A percentile compares a stretch with the other conserved stretches of the same genome.
phyloP scores from a whole-genome alignment of 2,113 vertebrate genomes.

The Poicephalus meyeri region DNA sequence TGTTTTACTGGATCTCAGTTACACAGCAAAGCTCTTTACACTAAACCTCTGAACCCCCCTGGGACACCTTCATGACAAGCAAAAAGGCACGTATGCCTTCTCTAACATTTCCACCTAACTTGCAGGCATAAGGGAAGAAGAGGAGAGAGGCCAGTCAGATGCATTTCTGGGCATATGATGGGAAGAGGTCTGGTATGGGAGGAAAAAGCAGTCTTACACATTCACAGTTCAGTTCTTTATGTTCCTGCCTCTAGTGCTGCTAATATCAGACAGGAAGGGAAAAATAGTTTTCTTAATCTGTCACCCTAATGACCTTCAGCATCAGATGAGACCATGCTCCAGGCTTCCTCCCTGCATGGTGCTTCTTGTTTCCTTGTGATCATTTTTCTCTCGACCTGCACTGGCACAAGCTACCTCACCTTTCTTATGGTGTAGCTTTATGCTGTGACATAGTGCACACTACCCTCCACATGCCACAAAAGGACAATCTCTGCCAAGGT shows the following conservation, averaged over 20 bases:
- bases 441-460: not conserved
- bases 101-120: not conserved
- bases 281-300: not conserved
- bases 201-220: not conserved
- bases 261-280: not conserved
- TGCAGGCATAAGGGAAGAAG: not conserved
- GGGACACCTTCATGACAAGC: not conserved
- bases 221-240: not conserved
- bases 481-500: not conserved
- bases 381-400: not conserved
- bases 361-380: not conserved
- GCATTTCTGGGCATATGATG: not conserved
- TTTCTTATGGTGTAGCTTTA: not conserved
- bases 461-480: not conserved
- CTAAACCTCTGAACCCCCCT: not conserved
- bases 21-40: not conserved
- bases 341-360: not conserved
- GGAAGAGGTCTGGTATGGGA: not conserved
- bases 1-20: not conserved
- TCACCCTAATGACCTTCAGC: not conserved
- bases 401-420: not conserved
- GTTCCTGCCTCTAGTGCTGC: not conserved
- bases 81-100: not conserved
- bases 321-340: not conserved
- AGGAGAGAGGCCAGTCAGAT: not conserved